Base-by-base conservation (phyloP, 2,888 invertebrate species). In the Agrenia bidenticulata region DNA sequence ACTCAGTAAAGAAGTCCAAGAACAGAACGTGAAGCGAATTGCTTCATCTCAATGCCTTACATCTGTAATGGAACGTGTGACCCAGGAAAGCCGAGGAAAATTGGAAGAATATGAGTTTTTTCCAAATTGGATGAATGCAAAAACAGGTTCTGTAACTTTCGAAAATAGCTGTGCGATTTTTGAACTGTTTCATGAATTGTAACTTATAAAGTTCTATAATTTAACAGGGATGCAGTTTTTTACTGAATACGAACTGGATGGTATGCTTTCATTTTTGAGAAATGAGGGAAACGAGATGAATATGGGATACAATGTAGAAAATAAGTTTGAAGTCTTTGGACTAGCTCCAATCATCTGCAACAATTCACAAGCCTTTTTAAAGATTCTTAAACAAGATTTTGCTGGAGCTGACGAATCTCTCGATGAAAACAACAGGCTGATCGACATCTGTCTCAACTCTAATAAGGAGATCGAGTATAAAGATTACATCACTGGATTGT, bases 31-130 rank as follows among this genome's bases (percentile, higher is more conserved):
- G 4, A 32, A 32, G n/a, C 45, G 15, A 5, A 62, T 39, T 15
- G 39, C 56, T 2, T 49, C 63, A 11, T 37, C 50, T 15, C 11
- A 17, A 4, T 37, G 50, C 37, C 58, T 56, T 24, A 24, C 41
- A 15, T 19, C 23, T 7, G 42, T 53, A 13, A n/a, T 50, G 4
- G 26, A 53, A 24, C 50, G 54, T 2, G 61, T 67, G n/a, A 19
- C 41, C 15, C 49, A 54, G 1, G 59, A 54, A 1, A 60, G 65
- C n/a, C 62, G 63, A 60, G 15, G 4, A 4, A 63, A 63, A 17
- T 24, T 67, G 51, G 58, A 67, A n/a, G 49, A 63, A 13, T 63
- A 61, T 41, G 50, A 60, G 11, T 63, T 55, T 53, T 60, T 63
- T 32, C 50, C 60, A 1, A 67, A 67, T 51, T 67, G 67, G 67